Evolutionary conservation across 2,797 vertebrate genomes (phyloP).

Genomic region (Myotis planiceps): DNA sequence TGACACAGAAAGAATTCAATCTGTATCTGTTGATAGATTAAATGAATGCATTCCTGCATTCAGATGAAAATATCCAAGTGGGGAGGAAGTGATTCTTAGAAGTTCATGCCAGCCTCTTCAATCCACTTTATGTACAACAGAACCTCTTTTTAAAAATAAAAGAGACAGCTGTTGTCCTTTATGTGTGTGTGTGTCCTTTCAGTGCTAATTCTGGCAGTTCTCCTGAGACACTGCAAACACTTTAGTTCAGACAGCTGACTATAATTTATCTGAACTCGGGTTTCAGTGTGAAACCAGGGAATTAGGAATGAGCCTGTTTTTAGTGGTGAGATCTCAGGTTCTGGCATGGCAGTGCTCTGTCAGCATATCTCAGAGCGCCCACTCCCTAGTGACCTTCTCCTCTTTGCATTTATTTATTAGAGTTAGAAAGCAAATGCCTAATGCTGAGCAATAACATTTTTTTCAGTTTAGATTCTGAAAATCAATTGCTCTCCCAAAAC

Average conservation of each 20-base stretch:
- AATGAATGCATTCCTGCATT: neutral
- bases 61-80: neutral
- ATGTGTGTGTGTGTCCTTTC: neutral
- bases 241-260: constrained; percentile 12
- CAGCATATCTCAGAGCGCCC: neutral
- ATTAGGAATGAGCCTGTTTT: neutral
- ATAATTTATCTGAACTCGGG: neutral
- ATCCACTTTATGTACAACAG: neutral
- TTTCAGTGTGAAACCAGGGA: neutral
- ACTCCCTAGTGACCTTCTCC: neutral
- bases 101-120: neutral
- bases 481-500: constrained; percentile 3
- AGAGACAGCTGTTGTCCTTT: neutral
- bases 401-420: constrained; percentile 16
- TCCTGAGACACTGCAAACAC: neutral
- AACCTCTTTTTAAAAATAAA: neutral
- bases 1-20: neutral
- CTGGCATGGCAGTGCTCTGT: neutral
- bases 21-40: neutral
- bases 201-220: constrained; percentile 3
- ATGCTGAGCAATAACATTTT: neutral
- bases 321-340: neutral
- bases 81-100: neutral
- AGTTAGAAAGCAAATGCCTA: neutral
- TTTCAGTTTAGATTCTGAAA: constrained; percentile 9